Base-by-base conservation (phyloP, 2,888 invertebrate species). In the Leucoma salicis region DNA sequence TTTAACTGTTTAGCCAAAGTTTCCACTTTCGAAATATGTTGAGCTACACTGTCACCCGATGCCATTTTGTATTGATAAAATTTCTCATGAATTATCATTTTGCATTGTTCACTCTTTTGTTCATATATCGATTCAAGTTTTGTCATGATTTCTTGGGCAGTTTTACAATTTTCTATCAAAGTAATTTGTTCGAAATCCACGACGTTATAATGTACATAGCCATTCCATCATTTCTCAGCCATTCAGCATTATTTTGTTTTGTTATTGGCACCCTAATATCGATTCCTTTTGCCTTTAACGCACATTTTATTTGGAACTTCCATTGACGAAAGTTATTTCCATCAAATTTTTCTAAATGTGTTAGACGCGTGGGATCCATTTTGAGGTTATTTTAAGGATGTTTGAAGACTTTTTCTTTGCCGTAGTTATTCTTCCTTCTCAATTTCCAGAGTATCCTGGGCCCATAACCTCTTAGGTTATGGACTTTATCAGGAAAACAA, bases 291-390 rank as follows among this genome's bases (percentile, higher is more conserved):
- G 58, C 53, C 31, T 31, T 41, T 11, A 56, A 13, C 0, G 57
- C 55, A 41, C 60, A 58, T 39, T 60, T 60, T 0, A 63, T 44
- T 16, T 53, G 57, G 12, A 60, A 60, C 18, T 58, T 60, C 57
- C 60, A 60, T 10, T 58, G 59, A 1, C 39, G 27, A 21, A 61
- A 59, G 14, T 59, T 51, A 11, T 36, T 29, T 29, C 29, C 29
- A 8, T 12, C 29, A 13, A 29, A 32, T 27, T 27, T 33, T 32
- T 16, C 13, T 6, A 32, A 27, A 18, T 29, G 10, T 10, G 10
- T 27, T 27, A 2, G n/a, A 10, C 8, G n/a, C 27, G n/a, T n/a
- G 3, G n/a, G 8, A 27, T 27, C 27, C n/a, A 8, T 5, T 27
- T 27, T 27, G n/a, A 27, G 27, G 27, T 27, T 27, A 27, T 8